Base-by-base conservation (phyloP, 2,113 vertebrate species). In the Prochilodus magdalenae region DNA sequence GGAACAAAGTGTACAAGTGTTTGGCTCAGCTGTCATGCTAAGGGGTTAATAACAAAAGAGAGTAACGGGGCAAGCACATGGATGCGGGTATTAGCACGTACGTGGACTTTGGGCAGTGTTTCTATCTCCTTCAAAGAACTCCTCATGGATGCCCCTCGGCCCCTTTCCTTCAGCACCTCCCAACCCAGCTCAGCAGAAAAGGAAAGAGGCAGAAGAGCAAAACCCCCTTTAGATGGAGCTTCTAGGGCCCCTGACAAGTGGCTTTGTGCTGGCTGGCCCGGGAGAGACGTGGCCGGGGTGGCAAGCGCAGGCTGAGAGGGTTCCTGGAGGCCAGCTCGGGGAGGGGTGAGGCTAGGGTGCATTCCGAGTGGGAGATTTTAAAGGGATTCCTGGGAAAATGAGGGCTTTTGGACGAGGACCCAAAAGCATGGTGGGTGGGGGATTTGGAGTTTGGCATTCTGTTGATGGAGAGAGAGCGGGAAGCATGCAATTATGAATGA, bases 181-280 rank as follows among this genome's bases (percentile, higher is more conserved):
- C 60, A 63, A 65, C 26, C 51, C 51, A 55, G 55, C 22, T 59
- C n/a, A 47, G 77, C 47, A 75, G 60, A 76, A 76, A 40, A 53
- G 73, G 24, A 49, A 24, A 55, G 53, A 55, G 53, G 20, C 53
- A 55, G 20, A 47, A 69, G 33, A 66, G 73, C 47, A 26, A 62
- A 67, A 24, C 67, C 49, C 62, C 51, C 72, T 71, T 85, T 77
- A 71, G 74, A 71, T 26, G 26, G 77, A 81, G 80, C 82, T 55
- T 27, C 57, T 36, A 33, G 72, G 63, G 30, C 80, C 82, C 51
- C 69, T 77, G 77, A 85, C 79, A 75, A 81, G 73, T 77, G 77
- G 76, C 81, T 88, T 88, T 88, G 85, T 88, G 71, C 73, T 47
- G 69, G 55, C 26, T 30, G 74, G 80, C 26, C 57, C 2, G 22